Conservation (phyloP, 2,888 invertebrate species). For the Eudemis profundana region DNA sequence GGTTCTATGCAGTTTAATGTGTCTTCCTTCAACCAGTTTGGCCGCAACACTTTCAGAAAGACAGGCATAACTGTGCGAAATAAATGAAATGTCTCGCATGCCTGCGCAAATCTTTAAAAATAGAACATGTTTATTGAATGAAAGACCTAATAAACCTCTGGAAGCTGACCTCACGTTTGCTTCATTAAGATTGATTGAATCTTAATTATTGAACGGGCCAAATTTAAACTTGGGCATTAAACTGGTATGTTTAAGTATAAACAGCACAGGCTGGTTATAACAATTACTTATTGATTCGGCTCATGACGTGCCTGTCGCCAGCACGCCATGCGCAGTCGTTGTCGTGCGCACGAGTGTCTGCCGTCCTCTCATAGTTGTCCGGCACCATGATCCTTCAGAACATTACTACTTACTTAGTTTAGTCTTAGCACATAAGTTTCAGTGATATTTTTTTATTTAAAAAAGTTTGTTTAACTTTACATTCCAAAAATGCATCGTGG, state of each 20-base stretch:
- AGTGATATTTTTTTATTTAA: neutral
- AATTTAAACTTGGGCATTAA: slow-evolving; percentile 19
- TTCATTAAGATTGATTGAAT: slow-evolving; percentile 36
- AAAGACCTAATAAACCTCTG: slow-evolving; percentile 29
- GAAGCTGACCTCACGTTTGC: slow-evolving; percentile 14
- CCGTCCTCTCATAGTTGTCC: slow-evolving; percentile 48
- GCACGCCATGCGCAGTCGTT: slow-evolving; percentile 49
- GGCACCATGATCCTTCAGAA: slow-evolving; percentile 21
- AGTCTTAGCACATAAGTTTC: neutral
- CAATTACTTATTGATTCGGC: slow-evolving; percentile 60
- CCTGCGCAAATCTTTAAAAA: slow-evolving; percentile 24
- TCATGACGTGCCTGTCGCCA: slow-evolving; percentile 54
- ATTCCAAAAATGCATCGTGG: slow-evolving; percentile 23
- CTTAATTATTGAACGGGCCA: slow-evolving; percentile 15
- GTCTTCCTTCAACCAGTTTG: neutral
- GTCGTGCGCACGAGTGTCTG: slow-evolving; percentile 48
- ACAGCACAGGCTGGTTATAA: slow-evolving; percentile 45
- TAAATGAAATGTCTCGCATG: slow-evolving; percentile 17
- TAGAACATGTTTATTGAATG: slow-evolving; percentile 35
- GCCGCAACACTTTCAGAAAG: neutral
- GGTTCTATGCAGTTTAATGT: neutral
- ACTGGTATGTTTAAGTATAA: slow-evolving; percentile 42
- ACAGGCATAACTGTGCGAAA: slow-evolving; percentile 24
- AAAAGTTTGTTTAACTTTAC: neutral
- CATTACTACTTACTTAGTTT: neutral